A percentile compares a stretch with the other conserved stretches of the same genome.
phyloP scores from a whole-genome alignment of 2,888 invertebrate species.

The Sphaeridia pumilis region DNA sequence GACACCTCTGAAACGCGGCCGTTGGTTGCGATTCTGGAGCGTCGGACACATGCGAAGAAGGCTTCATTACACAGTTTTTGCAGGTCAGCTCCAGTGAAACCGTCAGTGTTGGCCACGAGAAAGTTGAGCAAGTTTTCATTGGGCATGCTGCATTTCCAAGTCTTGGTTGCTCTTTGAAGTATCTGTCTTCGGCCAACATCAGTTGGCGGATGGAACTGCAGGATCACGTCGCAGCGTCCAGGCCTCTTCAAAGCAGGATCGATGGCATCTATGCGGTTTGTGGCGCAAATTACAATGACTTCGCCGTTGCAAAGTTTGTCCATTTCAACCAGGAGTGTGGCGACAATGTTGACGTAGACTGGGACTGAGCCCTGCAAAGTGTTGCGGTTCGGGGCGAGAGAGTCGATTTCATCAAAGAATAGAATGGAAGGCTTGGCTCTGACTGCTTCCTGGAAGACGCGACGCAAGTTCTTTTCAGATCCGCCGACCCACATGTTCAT shows the following conservation, averaged over 20 bases:
- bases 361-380: background rate
- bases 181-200: conserved; percentile 59
- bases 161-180: conserved; percentile 59
- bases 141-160: conserved; percentile 53
- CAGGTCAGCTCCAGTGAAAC: conserved; percentile 74
- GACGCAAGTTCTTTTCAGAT: conserved; percentile 72
- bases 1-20: background rate
- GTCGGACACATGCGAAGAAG: conserved; percentile 17
- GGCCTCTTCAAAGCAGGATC: conserved; percentile 81
- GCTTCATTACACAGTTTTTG: conserved; percentile 79
- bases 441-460: conserved; percentile 72
- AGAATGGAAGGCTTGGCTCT: conserved; percentile 66
- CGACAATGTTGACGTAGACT: conserved; percentile 80
- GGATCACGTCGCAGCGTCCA: conserved; percentile 78
- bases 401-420: conserved; percentile 88
- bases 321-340: conserved; percentile 79
- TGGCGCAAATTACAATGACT: conserved; percentile 83
- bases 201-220: conserved; percentile 70
- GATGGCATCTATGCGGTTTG: conserved; percentile 78
- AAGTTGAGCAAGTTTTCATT: conserved; percentile 48
- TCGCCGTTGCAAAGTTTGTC: conserved; percentile 74
- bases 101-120: conserved; percentile 58
- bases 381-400: conserved; percentile 43
- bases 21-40: background rate
- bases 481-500: conserved; percentile 90